Conservation (phyloP, 2,888 invertebrate species). For the Miltochrista miniata region DNA sequence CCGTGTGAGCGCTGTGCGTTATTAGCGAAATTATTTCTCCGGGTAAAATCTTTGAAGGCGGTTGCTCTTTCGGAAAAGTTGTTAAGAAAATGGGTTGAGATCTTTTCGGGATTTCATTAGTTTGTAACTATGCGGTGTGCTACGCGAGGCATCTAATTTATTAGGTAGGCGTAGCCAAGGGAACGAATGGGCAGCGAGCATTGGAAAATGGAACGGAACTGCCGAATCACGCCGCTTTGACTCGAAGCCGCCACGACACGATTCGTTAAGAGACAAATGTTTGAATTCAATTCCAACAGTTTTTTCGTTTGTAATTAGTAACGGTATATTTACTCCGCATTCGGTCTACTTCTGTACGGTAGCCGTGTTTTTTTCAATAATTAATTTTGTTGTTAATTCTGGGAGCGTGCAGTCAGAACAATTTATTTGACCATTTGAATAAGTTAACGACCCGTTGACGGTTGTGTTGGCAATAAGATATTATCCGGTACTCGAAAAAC, state of each 20-base stretch:
- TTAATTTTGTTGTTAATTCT: slow-evolving; percentile 68
- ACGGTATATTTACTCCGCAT: slow-evolving; percentile 71
- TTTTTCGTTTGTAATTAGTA: slow-evolving; percentile 75
- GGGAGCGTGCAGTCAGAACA: slow-evolving; percentile 44
- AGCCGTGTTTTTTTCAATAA: slow-evolving; percentile 65
- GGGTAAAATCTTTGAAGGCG: slow-evolving; percentile 82
- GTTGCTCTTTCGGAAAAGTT: slow-evolving; percentile 82
- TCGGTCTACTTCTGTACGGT: slow-evolving; percentile 64
- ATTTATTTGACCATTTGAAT: slow-evolving; percentile 36
- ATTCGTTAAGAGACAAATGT: slow-evolving; percentile 84
- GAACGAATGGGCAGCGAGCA: slow-evolving; percentile 82
- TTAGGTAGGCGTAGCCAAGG: slow-evolving; percentile 81
- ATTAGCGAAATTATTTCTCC: slow-evolving; percentile 82
- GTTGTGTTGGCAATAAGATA: slow-evolving; percentile 6
- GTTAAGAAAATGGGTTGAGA: slow-evolving; percentile 83
- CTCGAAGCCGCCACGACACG: slow-evolving; percentile 74
- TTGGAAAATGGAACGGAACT: slow-evolving; percentile 73
- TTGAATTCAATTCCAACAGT: slow-evolving; percentile 79
- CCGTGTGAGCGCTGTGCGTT: slow-evolving; percentile 77
- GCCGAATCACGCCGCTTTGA: slow-evolving; percentile 83
- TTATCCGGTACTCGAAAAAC: slow-evolving; percentile 19
- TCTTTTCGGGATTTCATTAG: slow-evolving; percentile 82
- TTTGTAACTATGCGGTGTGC: slow-evolving; percentile 80
- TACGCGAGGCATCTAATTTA: slow-evolving; percentile 80
- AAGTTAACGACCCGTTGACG: slow-evolving; percentile 16